These are phyloP conservation scores for Terebella lapidaria DNA, from an alignment of 2,888 invertebrate genomes.

Conservation along the genomic window DNA sequence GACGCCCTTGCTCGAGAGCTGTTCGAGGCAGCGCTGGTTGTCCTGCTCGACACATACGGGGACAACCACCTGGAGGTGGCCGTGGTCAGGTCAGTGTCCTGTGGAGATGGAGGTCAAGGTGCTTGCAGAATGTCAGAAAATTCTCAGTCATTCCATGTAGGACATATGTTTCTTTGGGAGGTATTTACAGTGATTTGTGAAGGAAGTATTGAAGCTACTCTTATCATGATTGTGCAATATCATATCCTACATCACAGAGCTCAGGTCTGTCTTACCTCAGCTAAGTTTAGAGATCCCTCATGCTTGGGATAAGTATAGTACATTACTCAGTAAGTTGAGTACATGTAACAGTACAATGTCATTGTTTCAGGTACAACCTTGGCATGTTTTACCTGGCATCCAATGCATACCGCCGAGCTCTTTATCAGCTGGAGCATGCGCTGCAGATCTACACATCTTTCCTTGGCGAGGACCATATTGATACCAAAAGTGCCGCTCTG, in stretches of 20 bases:
- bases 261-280: no score
- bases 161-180: neutral
- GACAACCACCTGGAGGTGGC: slow-evolving; percentile 32
- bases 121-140: neutral
- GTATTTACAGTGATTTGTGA: no score
- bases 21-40: slow-evolving; percentile 32
- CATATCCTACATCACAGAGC: no score
- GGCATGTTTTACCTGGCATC: slow-evolving; percentile 35
- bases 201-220: no score
- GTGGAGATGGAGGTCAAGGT: neutral
- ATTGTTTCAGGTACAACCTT: slow-evolving; percentile 33
- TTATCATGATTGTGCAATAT: no score
- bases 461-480: slow-evolving; percentile 31
- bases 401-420: slow-evolving; percentile 30
- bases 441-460: slow-evolving; percentile 26
- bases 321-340: no score
- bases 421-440: slow-evolving; percentile 32
- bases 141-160: neutral
- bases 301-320: neutral
- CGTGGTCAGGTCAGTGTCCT: slow-evolving; percentile 28
- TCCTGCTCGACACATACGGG: slow-evolving; percentile 32
- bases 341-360: neutral
- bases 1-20: slow-evolving; percentile 27
- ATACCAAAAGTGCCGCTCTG: slow-evolving; percentile 26
- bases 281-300: no score